Conservation (phyloP, 2,113 vertebrate genomes). For the Pardalotus punctatus region DNA sequence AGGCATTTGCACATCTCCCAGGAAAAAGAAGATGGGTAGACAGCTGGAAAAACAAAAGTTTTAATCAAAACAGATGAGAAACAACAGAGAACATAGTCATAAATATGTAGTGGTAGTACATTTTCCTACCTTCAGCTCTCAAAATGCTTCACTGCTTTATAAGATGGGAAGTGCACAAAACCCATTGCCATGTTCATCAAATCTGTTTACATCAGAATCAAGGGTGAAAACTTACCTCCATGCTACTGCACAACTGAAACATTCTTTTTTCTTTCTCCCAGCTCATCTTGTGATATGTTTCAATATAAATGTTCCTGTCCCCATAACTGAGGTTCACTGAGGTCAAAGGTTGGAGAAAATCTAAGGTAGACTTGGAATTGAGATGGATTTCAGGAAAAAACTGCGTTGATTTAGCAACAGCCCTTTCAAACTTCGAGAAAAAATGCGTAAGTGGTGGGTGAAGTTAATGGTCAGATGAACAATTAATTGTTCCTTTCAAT, state of each 20-base stretch:
- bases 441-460: not conserved
- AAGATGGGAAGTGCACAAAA: not conserved
- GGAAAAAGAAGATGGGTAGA: not conserved
- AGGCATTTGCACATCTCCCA: not conserved
- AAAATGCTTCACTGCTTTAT: not conserved
- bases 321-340: not conserved
- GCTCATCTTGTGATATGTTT: not conserved
- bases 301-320: not conserved
- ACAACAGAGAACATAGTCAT: not conserved
- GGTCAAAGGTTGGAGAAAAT: not conserved
- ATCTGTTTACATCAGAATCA: not conserved
- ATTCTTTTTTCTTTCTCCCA: not conserved
- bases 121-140: not conserved
- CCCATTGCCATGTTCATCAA: not conserved
- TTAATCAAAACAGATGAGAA: not conserved
- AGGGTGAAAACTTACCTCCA: not conserved
- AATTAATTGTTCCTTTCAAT: not conserved
- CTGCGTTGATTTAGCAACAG: not conserved
- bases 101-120: not conserved
- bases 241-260: not conserved
- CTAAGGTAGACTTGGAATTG: not conserved
- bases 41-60: not conserved
- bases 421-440: not conserved
- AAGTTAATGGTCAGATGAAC: not conserved
- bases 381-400: not conserved